These are phyloP conservation scores for Eira barbara DNA, from an alignment of 2,113 vertebrate genomes.

Conservation along the genomic window DNA sequence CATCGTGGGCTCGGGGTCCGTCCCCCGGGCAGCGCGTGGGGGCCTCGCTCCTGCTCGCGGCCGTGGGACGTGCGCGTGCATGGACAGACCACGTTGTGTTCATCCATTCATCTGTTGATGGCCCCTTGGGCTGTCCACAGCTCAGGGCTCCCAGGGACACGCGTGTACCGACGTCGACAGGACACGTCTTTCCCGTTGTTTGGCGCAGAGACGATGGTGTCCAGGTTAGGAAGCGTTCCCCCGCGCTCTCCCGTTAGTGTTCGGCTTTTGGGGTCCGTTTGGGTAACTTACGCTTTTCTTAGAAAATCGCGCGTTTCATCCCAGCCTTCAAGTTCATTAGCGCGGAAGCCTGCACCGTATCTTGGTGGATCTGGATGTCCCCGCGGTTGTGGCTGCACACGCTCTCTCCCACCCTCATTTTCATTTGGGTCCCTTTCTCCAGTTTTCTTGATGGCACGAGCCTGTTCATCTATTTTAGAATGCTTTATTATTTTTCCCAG, in stretches of 20 bases:
- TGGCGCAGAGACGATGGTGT: not conserved
- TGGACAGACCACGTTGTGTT: too few relatives aligned
- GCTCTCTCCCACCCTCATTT: not conserved
- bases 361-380: not conserved
- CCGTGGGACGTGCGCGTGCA: too few relatives aligned
- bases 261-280: not conserved
- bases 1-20: rapidly evolving
- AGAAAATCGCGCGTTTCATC: not conserved
- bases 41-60: too few relatives aligned
- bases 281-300: not conserved
- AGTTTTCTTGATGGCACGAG: not conserved
- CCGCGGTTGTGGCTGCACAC: rapidly evolving
- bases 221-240: not conserved
- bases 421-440: not conserved
- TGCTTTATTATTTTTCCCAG: not conserved
- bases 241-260: not conserved
- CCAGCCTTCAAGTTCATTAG: not conserved
- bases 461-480: not conserved
- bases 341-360: not conserved
- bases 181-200: not conserved
- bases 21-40: rapidly evolving
- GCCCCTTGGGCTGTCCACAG: too few relatives aligned
- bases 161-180: rapidly evolving
- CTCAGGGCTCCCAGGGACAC: rapidly evolving
- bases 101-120: not conserved